A percentile compares a stretch with the other conserved stretches of the same genome.
Conservation (phyloP, 1,140 invertebrate species). For the Papilio polytes region DNA sequence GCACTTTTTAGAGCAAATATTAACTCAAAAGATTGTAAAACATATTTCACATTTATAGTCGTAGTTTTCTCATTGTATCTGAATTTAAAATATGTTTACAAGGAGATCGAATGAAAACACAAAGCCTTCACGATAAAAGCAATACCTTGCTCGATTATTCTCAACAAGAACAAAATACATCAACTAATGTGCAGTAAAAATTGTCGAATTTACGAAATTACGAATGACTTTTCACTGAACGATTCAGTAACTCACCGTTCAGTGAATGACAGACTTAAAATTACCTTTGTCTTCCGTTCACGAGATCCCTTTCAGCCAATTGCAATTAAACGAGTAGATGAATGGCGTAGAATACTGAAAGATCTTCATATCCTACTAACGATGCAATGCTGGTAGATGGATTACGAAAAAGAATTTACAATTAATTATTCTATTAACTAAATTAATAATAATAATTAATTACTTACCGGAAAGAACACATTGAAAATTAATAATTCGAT, state of each 20-base stretch:
- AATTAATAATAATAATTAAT: too few relatives aligned
- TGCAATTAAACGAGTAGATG: slow-evolving; percentile 14
- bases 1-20: not conserved
- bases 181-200: not conserved
- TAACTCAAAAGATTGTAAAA: not conserved
- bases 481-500: too few relatives aligned
- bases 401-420: not conserved
- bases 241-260: not conserved
- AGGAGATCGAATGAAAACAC: not conserved
- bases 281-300: not conserved
- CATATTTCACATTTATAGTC: not conserved
- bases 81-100: not conserved
- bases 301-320: not conserved
- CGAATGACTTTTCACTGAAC: not conserved
- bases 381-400: slow-evolving; percentile 7
- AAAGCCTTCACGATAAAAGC: slow-evolving; percentile 22
- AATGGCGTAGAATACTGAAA: not conserved
- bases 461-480: too few relatives aligned
- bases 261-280: not conserved
- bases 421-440: not conserved
- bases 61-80: not conserved
- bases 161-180: not conserved
- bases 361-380: not conserved
- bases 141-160: slow-evolving; percentile 34
- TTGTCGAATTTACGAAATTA: not conserved